These are phyloP conservation scores for Fistularia commersonii DNA, from an alignment of 2,797 vertebrate species.

Conservation along the genomic window DNA sequence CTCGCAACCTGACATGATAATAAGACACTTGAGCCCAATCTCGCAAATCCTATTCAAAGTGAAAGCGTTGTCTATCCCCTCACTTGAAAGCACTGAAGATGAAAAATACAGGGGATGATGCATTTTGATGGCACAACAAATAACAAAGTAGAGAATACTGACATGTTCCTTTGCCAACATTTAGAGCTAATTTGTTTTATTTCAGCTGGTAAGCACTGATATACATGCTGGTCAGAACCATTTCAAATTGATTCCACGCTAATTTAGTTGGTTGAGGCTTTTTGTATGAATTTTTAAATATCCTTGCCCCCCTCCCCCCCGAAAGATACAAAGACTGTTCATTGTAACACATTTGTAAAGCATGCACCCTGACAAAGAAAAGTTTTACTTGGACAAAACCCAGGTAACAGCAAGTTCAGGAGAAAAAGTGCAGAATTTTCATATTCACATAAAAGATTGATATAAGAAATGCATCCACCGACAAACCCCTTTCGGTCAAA, in stretches of 20 bases:
- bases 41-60: slow-evolving; percentile 21
- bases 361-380: slow-evolving; percentile 70
- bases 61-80: slow-evolving; percentile 20
- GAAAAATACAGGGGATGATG: slow-evolving; percentile 19
- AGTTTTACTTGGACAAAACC: slow-evolving; percentile 60
- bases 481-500: slow-evolving; percentile 35
- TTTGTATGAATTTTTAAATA: slow-evolving; percentile 49
- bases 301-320: slow-evolving; percentile 42
- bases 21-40: slow-evolving; percentile 6
- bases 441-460: slow-evolving; percentile 70
- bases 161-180: slow-evolving; percentile 32
- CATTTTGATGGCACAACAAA: slow-evolving; percentile 26
- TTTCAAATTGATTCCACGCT: slow-evolving; percentile 37
- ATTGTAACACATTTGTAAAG: slow-evolving; percentile 73
- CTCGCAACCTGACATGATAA: slow-evolving; percentile 21
- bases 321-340: slow-evolving; percentile 64
- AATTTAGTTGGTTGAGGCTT: slow-evolving; percentile 47
- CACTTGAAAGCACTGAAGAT: slow-evolving; percentile 1
- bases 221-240: slow-evolving; percentile 60
- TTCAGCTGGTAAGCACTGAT: slow-evolving; percentile 61
- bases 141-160: slow-evolving; percentile 44
- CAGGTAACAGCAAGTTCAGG: slow-evolving; percentile 70
- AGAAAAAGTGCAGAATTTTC: slow-evolving; percentile 76
- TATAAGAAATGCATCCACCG: slow-evolving; percentile 62
- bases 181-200: slow-evolving; percentile 48